Conservation (phyloP, 2,797 vertebrate species). For the Clamator glandarius region DNA sequence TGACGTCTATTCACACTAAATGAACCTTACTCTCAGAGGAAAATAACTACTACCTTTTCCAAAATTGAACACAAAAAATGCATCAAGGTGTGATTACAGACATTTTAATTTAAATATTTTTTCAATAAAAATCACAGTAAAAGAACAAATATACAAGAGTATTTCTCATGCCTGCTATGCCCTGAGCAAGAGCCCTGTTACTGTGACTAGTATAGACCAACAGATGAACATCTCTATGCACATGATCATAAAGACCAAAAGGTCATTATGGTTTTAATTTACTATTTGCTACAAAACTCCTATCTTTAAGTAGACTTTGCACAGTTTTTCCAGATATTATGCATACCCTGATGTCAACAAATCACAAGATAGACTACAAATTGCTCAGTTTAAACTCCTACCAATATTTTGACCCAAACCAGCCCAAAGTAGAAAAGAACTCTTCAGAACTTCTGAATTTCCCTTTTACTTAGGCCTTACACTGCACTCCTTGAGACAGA, state of each 20-base stretch:
- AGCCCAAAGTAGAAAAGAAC: not conserved
- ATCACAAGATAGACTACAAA: conserved; percentile 39
- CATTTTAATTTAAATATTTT: not conserved
- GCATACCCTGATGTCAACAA: not conserved
- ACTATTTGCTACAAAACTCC: conserved; percentile 77
- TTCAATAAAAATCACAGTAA: conserved; percentile 20
- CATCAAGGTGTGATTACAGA: not conserved
- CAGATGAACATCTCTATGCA: conserved; percentile 81
- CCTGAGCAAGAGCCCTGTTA: conserved; percentile 69
- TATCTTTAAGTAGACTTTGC: conserved; percentile 8
- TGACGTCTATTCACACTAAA: not conserved
- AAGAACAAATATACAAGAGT: conserved; percentile 58
- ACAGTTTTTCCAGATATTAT: not conserved
- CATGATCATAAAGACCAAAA: conserved; percentile 82
- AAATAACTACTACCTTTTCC: not conserved
- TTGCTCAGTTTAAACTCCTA: not conserved
- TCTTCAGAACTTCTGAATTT: not conserved
- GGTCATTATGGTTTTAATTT: conserved; percentile 83
- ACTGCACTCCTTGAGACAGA: not conserved
- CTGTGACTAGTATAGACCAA: conserved; percentile 81
- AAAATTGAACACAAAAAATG: not conserved
- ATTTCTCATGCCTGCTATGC: conserved; percentile 53
- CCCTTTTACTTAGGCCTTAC: not conserved
- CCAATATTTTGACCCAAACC: not conserved
- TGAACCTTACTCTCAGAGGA: not conserved